Evolutionary conservation across 2,888 invertebrate species (phyloP).

Genomic region (Drymonia ruficornis): DNA sequence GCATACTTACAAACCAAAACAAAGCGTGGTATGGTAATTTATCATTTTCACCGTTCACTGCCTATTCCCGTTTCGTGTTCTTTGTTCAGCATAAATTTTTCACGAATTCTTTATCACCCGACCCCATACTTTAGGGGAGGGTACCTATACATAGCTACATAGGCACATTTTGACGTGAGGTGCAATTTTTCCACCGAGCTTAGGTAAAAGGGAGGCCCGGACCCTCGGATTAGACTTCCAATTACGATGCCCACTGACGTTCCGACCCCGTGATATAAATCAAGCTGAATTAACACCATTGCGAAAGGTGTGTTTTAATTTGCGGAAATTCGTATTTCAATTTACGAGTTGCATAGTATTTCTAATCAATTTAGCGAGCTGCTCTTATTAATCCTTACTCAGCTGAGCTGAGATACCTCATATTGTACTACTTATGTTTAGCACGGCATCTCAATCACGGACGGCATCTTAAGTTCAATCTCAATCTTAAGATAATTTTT

Average conservation of each 20-base stretch:
- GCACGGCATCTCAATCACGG: too few relatives aligned
- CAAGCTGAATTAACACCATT: constrained; percentile 36
- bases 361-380: too few relatives aligned
- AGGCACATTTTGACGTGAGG: constrained; percentile 18
- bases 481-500: too few relatives aligned
- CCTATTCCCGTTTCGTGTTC: constrained; percentile 17
- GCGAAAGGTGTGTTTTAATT: constrained; percentile 33
- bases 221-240: constrained; percentile 43
- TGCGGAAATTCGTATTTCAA: constrained; percentile 13
- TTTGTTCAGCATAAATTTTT: constrained; percentile 39
- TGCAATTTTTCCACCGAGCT: constrained; percentile 32
- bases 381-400: too few relatives aligned
- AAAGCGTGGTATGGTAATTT: constrained; percentile 25
- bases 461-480: too few relatives aligned
- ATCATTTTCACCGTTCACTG: constrained; percentile 16
- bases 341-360: too few relatives aligned
- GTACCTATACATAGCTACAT: constrained; percentile 12
- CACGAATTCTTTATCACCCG: constrained; percentile 33
- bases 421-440: too few relatives aligned
- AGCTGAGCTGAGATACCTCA: too few relatives aligned
- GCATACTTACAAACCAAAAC: constrained; percentile 11
- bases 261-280: constrained; percentile 43
- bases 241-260: constrained; percentile 46
- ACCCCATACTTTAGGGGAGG: constrained; percentile 11
- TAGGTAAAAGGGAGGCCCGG: constrained; percentile 24